A percentile compares a stretch with the other conserved stretches of the same genome.
These are phyloP conservation scores for Diloba caeruleocephala DNA, from an alignment of 2,888 invertebrate species.

Conservation along the genomic window DNA sequence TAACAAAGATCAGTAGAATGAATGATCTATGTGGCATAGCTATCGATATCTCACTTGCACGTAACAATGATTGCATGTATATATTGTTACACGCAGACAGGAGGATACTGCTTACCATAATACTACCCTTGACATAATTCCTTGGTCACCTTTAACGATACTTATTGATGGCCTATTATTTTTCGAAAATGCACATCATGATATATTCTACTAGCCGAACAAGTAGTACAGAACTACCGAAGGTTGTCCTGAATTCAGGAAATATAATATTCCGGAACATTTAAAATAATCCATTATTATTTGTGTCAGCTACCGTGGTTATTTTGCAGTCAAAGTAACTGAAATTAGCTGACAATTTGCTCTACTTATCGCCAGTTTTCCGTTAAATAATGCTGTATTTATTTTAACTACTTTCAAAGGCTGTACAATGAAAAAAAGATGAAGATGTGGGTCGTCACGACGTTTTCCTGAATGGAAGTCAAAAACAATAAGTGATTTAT, in stretches of 20 bases:
- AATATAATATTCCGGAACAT: conserved; percentile 2
- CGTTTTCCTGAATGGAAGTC: conserved; percentile 34
- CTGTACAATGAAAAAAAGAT: background rate
- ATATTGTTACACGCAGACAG: too few relatives aligned
- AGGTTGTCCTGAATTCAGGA: background rate
- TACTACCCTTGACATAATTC: too few relatives aligned
- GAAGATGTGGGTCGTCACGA: background rate
- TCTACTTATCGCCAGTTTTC: conserved; percentile 20
- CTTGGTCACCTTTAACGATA: too few relatives aligned
- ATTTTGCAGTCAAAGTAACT: conserved; percentile 31
- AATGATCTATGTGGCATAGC: too few relatives aligned
- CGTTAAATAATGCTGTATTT: conserved; percentile 5
- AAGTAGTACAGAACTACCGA: too few relatives aligned
- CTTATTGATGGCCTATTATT: too few relatives aligned
- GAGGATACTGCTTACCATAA: too few relatives aligned
- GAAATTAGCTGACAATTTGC: background rate
- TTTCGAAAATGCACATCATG: too few relatives aligned
- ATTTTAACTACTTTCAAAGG: conserved; percentile 1
- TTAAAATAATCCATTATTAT: conserved; percentile 29
- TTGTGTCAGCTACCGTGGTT: conserved; percentile 25
- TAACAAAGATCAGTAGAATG: too few relatives aligned
- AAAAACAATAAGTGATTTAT: conserved; percentile 43
- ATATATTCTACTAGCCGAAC: too few relatives aligned
- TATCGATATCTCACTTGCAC: too few relatives aligned
- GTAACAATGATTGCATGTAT: too few relatives aligned